Evolutionary conservation across 2,888 invertebrate species (phyloP).

Genomic region (Lottia scabra): DNA sequence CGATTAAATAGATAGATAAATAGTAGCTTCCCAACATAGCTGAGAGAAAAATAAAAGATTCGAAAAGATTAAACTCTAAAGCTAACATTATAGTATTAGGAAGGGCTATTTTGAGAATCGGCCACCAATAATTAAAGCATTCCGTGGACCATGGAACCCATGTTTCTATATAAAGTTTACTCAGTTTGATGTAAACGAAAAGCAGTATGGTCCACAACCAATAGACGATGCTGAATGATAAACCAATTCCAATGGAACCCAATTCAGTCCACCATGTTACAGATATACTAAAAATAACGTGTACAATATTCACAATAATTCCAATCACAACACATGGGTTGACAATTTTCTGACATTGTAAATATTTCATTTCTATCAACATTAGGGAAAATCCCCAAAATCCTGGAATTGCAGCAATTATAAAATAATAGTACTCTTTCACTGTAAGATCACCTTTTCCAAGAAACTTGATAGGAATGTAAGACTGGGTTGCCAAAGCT

Average conservation of each 20-base stretch:
- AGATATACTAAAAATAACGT: no score
- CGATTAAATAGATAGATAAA: no score
- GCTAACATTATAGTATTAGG: neutral
- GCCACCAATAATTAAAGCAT: neutral
- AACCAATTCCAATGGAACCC: neutral
- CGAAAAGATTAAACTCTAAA: neutral
- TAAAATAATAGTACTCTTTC: neutral
- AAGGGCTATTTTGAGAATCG: neutral
- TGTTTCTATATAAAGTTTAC: neutral
- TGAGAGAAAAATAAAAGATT: neutral
- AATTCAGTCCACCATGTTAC: neutral
- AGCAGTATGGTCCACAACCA: no score
- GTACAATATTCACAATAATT: no score
- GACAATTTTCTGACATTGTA: neutral
- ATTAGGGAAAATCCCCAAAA: neutral
- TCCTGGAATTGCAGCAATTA: neutral
- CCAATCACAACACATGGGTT: no score
- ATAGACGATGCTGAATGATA: neutral
- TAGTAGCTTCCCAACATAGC: neutral
- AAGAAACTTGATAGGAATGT: no score
- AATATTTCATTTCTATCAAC: neutral
- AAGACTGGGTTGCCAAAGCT: no score
- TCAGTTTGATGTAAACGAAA: neutral
- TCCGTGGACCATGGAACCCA: neutral
- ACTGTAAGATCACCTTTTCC: no score